Conservation (phyloP, 2,113 vertebrate genomes). For the Tachysurus vachellii region DNA sequence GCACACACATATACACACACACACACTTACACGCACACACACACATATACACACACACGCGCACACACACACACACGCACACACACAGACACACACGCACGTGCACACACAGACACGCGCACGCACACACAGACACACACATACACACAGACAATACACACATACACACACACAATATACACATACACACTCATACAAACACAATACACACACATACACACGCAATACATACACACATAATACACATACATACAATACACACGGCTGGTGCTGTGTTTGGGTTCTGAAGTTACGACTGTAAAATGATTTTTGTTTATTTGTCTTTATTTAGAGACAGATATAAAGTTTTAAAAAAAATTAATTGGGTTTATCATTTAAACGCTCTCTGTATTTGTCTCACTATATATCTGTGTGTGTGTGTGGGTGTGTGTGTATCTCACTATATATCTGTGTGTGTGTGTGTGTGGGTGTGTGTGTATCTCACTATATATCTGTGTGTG, state of each 20-base stretch:
- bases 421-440: too few relatives aligned
- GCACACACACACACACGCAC: too few relatives aligned
- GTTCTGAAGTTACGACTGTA: neutral
- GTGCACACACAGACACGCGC: neutral
- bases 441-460: too few relatives aligned
- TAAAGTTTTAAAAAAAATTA: too few relatives aligned
- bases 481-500: too few relatives aligned
- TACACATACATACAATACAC: neutral
- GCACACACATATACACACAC: neutral
- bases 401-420: too few relatives aligned
- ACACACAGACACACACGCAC: neutral
- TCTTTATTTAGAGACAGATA: too few relatives aligned
- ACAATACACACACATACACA: too few relatives aligned
- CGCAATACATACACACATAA: too few relatives aligned
- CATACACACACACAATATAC: neutral
- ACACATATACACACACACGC: neutral
- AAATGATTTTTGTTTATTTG: neutral
- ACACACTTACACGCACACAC: neutral
- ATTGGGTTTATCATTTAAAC: too few relatives aligned
- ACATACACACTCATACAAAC: neutral
- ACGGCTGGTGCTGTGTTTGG: neutral
- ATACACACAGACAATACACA: neutral
- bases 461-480: too few relatives aligned
- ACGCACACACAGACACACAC: neutral
- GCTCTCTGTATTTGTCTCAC: too few relatives aligned